Conservation (phyloP, 2,797 vertebrate species). For the Parotocinclus haroldoi region DNA sequence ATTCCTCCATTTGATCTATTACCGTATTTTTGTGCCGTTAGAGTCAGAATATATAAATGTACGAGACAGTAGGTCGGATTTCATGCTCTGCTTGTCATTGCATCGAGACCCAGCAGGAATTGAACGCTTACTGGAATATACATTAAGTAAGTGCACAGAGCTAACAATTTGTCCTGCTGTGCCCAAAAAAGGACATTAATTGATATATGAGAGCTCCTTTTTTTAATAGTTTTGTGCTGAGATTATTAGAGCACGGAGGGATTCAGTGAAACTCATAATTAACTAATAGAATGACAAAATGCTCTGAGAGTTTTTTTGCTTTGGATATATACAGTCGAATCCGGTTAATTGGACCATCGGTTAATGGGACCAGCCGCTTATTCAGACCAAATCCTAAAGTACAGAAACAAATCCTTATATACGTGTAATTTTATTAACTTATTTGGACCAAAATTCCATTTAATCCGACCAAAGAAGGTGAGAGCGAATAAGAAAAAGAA, state of each 20-base stretch:
- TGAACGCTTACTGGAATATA: conserved; percentile 51
- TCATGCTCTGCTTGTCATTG: conserved; percentile 43
- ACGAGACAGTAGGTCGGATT: conserved; percentile 32
- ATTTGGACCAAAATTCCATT: no score
- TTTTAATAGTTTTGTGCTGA: conserved; percentile 45
- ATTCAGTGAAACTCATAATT: conserved; percentile 49
- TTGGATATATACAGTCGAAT: no score
- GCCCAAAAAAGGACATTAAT: conserved; percentile 49
- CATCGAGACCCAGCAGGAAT: conserved; percentile 16
- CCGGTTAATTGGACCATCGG: no score
- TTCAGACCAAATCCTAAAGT: no score
- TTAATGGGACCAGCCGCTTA: no score
- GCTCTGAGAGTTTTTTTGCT: conserved; percentile 3
- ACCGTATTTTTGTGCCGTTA: conserved; percentile 44
- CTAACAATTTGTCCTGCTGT: conserved; percentile 51
- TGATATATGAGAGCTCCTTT: conserved; percentile 57
- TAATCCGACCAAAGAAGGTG: no score
- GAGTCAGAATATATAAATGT: conserved; percentile 38
- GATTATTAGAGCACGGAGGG: conserved; percentile 52
- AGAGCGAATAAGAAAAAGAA: no score
- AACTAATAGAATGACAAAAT: conserved; percentile 48
- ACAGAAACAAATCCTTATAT: no score
- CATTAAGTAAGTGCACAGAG: conserved; percentile 47
- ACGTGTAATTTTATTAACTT: no score
- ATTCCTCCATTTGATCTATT: conserved; percentile 43